A percentile compares a stretch with the other conserved stretches of the same genome.
These are phyloP conservation scores for Momotus momota DNA, from an alignment of 2,797 vertebrate species.

Conservation along the genomic window DNA sequence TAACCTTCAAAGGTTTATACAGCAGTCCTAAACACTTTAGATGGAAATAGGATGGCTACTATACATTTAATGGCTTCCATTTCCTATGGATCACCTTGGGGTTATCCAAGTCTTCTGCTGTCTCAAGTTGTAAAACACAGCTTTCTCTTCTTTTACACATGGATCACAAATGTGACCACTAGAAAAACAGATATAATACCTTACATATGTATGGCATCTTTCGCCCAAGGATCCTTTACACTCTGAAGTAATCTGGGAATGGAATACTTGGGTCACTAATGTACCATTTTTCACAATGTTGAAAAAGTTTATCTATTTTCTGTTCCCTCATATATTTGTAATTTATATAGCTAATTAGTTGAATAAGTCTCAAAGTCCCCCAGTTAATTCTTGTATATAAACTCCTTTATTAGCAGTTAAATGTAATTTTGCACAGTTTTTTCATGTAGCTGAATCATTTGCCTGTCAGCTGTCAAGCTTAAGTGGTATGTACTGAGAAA, in stretches of 20 bases:
- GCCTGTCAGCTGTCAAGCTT: not conserved
- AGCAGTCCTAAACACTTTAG: not conserved
- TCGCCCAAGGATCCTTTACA: not conserved
- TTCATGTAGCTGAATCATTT: not conserved
- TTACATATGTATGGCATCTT: not conserved
- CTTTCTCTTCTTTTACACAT: not conserved
- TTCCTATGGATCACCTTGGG: not conserved
- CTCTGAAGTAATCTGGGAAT: not conserved
- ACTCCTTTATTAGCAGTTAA: not conserved
- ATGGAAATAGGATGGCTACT: not conserved
- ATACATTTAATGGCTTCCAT: slow-evolving; percentile 28
- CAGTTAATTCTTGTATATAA: not conserved
- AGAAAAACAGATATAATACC: slow-evolving; percentile 8
- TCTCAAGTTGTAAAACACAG: not conserved
- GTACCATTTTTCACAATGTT: not conserved
- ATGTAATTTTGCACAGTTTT: not conserved
- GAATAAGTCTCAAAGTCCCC: not conserved
- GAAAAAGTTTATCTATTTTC: not conserved
- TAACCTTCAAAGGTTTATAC: not conserved
- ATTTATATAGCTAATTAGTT: not conserved
- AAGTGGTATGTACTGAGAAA: not conserved
- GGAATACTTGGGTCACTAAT: not conserved
- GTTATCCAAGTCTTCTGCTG: not conserved
- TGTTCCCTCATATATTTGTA: not conserved
- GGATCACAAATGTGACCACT: slow-evolving; percentile 9